phyloP scores from a whole-genome alignment of 1,140 invertebrate species.

The Teleopsis dalmanni region DNA sequence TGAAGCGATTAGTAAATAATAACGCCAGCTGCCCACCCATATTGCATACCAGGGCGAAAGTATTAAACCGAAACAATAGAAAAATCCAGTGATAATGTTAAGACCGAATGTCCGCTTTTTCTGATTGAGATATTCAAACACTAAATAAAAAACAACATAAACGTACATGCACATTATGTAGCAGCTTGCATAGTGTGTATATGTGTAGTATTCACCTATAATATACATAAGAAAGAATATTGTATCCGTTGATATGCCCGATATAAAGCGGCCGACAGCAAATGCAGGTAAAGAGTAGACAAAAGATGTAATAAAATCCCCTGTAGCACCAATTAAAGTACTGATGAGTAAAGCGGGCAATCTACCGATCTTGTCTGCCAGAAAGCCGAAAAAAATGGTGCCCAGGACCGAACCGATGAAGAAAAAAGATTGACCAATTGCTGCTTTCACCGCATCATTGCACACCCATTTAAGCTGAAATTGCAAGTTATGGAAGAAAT shows the following conservation, averaged over 20 bases:
- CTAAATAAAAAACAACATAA: constrained; percentile 25
- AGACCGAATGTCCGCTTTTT: constrained; percentile 51
- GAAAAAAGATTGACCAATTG: constrained; percentile 53
- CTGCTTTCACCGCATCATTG: constrained; percentile 49
- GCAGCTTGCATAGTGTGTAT: not conserved
- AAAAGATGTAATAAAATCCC: constrained; percentile 49
- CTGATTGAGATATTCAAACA: constrained; percentile 54
- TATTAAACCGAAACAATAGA: constrained; percentile 50
- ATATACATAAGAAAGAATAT: constrained; percentile 57
- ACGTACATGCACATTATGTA: not conserved
- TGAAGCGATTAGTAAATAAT: constrained; percentile 47
- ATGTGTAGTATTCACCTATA: constrained; percentile 43
- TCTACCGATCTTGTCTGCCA: constrained; percentile 52
- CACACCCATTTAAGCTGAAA: constrained; percentile 56
- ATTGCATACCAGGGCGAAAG: constrained; percentile 53
- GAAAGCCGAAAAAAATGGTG: constrained; percentile 49
- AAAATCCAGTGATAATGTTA: constrained; percentile 51
- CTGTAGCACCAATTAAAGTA: constrained; percentile 48
- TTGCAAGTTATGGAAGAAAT: not conserved
- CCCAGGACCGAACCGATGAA: constrained; percentile 53
- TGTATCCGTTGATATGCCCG: constrained; percentile 52
- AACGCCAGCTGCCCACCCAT: constrained; percentile 48
- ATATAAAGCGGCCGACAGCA: constrained; percentile 48
- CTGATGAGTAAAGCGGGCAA: constrained; percentile 49
- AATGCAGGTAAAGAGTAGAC: constrained; percentile 45